Conservation (phyloP, 1,140 invertebrate genomes). For the Centruroides sculpturatus region DNA sequence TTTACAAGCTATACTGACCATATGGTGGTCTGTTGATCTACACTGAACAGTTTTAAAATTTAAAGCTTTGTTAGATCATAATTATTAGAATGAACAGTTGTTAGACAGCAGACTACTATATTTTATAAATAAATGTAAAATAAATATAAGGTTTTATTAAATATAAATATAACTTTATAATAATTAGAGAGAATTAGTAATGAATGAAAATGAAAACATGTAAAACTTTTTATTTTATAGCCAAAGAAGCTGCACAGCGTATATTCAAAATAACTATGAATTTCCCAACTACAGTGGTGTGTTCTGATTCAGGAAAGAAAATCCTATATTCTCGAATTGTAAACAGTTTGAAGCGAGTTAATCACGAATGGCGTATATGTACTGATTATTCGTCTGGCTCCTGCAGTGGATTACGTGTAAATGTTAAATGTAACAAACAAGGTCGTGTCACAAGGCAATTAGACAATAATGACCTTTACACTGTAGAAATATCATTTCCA, state of each 20-base stretch:
- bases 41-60: too few species aligned
- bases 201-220: too few species aligned
- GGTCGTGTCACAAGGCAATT: not conserved
- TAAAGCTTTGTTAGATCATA: too few species aligned
- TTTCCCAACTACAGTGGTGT: slow-evolving; percentile 82
- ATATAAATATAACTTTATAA: too few species aligned
- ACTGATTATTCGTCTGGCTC: slow-evolving; percentile 51
- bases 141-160: too few species aligned
- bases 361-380: slow-evolving; percentile 87
- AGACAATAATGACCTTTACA: slow-evolving; percentile 67
- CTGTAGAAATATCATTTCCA: slow-evolving; percentile 75
- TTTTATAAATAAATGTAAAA: too few species aligned
- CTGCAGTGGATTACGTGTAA: slow-evolving; percentile 65
- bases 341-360: slow-evolving; percentile 71
- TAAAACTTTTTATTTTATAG: slow-evolving; percentile 30
- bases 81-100: too few species aligned
- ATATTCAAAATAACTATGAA: slow-evolving; percentile 85
- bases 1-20: too few species aligned
- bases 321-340: slow-evolving; percentile 75
- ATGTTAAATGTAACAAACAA: slow-evolving; percentile 48
- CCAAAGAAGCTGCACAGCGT: slow-evolving; percentile 65
- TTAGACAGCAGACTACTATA: too few species aligned
- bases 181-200: too few species aligned
- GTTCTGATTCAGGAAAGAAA: slow-evolving; percentile 83
- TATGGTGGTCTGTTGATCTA: too few species aligned